phyloP scores from a whole-genome alignment of 2,113 vertebrate genomes.

The Camelus bactrianus region DNA sequence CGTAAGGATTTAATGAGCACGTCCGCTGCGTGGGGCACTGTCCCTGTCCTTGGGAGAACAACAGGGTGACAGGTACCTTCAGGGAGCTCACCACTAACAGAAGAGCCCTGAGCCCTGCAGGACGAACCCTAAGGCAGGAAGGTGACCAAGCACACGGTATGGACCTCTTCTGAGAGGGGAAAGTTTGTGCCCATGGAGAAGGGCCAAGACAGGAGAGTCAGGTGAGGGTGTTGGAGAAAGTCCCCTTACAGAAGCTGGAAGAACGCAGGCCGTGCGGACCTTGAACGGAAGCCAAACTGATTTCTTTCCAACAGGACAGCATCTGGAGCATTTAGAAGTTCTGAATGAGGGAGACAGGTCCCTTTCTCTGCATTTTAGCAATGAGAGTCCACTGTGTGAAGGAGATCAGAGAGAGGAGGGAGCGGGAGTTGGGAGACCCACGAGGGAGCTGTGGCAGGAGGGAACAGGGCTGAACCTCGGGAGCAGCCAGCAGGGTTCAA shows the following conservation, averaged over 20 bases:
- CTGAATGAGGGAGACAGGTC: neutral
- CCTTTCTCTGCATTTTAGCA: neutral
- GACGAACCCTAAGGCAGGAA: neutral
- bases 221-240: neutral
- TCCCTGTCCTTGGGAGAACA: neutral
- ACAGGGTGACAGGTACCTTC: neutral
- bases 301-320: neutral
- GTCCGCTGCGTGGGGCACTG: no score
- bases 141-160: neutral
- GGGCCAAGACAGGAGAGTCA: no score
- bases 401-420: neutral
- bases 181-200: neutral
- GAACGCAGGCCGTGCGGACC: neutral
- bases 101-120: neutral
- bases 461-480: no score
- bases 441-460: neutral
- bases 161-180: no score
- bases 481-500: no score
- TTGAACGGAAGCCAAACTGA: neutral
- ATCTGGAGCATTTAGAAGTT: neutral
- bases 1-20: neutral
- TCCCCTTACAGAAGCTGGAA: neutral
- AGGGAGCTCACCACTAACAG: neutral
- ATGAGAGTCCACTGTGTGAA: neutral
- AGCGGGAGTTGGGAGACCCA: neutral